A percentile compares a stretch with the other conserved stretches of the same genome.
These are phyloP conservation scores for Aplodontia rufa DNA, from an alignment of 2,113 vertebrate species.

Conservation along the genomic window DNA sequence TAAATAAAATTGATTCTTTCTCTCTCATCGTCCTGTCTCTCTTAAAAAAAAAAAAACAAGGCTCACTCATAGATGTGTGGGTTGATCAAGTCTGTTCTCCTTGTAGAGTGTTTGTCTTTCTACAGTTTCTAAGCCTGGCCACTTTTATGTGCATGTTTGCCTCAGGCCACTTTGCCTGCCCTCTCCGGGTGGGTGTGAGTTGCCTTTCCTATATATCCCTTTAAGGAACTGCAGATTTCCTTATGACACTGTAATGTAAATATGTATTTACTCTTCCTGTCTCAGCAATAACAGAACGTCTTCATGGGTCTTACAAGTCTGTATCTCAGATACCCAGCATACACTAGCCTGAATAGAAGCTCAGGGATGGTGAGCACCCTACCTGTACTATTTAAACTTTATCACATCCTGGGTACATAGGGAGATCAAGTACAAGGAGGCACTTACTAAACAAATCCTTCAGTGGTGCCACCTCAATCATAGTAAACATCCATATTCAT, in stretches of 20 bases:
- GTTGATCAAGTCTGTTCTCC: neutral
- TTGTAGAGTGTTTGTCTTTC: neutral
- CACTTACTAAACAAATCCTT: neutral
- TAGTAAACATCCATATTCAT: neutral
- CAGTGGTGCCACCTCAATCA: accelerated
- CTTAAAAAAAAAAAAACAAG: too few relatives aligned
- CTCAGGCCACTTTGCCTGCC: neutral
- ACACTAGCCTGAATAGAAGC: too few relatives aligned
- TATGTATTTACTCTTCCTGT: neutral
- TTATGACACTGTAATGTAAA: neutral
- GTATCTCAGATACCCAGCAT: neutral
- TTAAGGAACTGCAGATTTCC: neutral
- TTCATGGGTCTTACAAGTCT: neutral
- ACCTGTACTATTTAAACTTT: neutral
- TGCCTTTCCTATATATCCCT: neutral
- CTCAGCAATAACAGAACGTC: neutral
- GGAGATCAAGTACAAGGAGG: neutral
- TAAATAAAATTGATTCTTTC: too few relatives aligned
- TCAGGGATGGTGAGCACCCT: neutral
- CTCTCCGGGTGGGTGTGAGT: too few relatives aligned
- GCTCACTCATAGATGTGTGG: neutral
- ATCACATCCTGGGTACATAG: neutral
- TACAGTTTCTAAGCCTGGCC: neutral
- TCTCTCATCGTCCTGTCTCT: too few relatives aligned
- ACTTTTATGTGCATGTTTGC: neutral